Evolutionary conservation across 1,140 invertebrate species (phyloP).

Genomic region (Rhagoletis pomonella): DNA sequence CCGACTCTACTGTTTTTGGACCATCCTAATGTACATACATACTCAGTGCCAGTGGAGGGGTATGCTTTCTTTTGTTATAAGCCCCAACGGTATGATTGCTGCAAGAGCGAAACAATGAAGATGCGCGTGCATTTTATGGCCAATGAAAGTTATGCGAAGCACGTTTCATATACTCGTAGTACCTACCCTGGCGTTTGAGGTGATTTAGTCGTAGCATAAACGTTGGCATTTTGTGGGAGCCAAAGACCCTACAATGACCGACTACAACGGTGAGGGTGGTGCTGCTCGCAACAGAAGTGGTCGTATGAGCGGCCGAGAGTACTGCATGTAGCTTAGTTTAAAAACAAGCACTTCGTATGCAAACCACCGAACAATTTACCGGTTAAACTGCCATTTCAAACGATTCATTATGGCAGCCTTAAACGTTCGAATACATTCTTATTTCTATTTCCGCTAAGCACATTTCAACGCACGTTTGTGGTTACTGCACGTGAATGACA

Average conservation of each 20-base stretch:
- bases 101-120: constrained; percentile 33
- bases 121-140: constrained; percentile 46
- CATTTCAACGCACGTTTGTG: background rate
- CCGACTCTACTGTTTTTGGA: too few relatives aligned
- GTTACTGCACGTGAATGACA: background rate
- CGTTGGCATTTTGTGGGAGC: background rate
- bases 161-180: constrained; percentile 16
- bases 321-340: background rate
- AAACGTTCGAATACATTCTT: background rate
- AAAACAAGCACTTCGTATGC: background rate
- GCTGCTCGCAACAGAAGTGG: background rate
- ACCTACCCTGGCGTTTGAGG: background rate
- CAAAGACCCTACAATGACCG: constrained; percentile 43
- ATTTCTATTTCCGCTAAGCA: constrained; percentile 17
- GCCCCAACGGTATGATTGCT: constrained; percentile 37
- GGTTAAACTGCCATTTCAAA: background rate
- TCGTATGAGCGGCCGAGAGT: background rate
- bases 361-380: background rate
- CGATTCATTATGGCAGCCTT: constrained; percentile 10
- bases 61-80: background rate
- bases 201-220: constrained; percentile 10
- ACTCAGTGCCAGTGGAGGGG: background rate
- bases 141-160: constrained; percentile 37
- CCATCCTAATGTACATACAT: too few relatives aligned
- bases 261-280: background rate